Evolutionary conservation across 2,888 invertebrate genomes (phyloP).

Genomic region (Isotomurus palustris): DNA sequence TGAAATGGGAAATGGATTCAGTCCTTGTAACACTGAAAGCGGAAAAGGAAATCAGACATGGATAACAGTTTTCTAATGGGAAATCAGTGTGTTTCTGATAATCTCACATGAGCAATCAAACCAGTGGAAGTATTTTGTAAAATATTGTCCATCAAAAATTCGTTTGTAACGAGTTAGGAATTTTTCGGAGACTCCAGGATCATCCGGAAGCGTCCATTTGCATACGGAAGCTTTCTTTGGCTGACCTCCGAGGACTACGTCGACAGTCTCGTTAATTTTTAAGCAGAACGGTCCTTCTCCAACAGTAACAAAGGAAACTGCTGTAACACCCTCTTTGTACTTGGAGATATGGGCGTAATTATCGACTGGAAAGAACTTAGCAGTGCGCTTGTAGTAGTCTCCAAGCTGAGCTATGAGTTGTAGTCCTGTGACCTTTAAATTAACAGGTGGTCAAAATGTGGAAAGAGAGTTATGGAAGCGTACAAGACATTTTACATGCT

Average conservation of each 20-base stretch:
- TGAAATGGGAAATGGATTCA: too few relatives aligned
- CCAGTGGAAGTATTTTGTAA: not conserved
- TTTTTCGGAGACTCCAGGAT: not conserved
- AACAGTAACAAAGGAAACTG: constrained; percentile 4
- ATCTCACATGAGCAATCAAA: not conserved
- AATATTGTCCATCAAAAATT: not conserved
- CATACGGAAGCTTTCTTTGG: too few relatives aligned
- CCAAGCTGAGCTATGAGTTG: not conserved
- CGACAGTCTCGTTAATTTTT: not conserved
- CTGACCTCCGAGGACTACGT: not conserved
- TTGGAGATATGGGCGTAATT: not conserved
- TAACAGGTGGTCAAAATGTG: too few relatives aligned
- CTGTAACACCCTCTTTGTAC: not conserved
- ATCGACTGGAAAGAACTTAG: not conserved
- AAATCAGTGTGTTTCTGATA: too few relatives aligned
- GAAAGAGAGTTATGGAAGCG: too few relatives aligned
- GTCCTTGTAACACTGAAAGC: too few relatives aligned
- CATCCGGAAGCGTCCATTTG: not conserved
- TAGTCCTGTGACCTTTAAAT: constrained; percentile 2
- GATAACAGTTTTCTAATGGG: too few relatives aligned
- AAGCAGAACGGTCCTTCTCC: constrained; percentile 8
- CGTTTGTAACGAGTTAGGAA: not conserved
- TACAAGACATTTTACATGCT: too few relatives aligned
- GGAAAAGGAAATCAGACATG: too few relatives aligned
- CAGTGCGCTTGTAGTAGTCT: not conserved